These are phyloP conservation scores for Anthopleura sola DNA, from an alignment of 64 coral and sea anemone genomes.

Conservation along the genomic window DNA sequence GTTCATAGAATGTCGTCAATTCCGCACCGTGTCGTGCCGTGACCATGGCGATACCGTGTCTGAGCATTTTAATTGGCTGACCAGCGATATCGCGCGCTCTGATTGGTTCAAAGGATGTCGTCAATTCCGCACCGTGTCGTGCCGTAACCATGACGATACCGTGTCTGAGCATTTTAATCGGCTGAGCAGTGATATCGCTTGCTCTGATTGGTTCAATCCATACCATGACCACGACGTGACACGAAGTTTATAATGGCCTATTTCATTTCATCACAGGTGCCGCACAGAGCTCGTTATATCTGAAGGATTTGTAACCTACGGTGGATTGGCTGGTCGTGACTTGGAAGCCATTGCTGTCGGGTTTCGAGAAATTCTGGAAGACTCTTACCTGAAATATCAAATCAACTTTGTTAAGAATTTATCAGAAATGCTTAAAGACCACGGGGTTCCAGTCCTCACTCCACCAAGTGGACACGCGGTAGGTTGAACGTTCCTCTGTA, in stretches of 20 bases:
- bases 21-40: no score
- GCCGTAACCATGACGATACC: not conserved
- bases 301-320: slow-evolving; percentile 73
- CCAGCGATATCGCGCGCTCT: no score
- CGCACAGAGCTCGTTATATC: slow-evolving; percentile 44
- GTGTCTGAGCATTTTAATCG: no score
- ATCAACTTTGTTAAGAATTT: slow-evolving; percentile 43
- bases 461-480: slow-evolving; percentile 74
- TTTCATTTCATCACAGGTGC: not conserved
- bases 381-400: slow-evolving; percentile 54
- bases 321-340: slow-evolving; percentile 58
- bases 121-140: no score
- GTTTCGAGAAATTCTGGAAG: slow-evolving; percentile 46
- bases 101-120: no score
- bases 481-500: no score
- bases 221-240: not conserved
- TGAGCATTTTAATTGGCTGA: no score
- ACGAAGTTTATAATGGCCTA: not conserved
- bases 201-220: not conserved
- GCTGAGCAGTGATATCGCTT: not conserved
- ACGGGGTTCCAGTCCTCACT: slow-evolving; percentile 29
- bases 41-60: no score
- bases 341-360: slow-evolving; percentile 67
- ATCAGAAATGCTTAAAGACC: slow-evolving; percentile 42
- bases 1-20: no score